Conservation (phyloP, 2,113 vertebrate species). For the Tachuris rubrigastra region DNA sequence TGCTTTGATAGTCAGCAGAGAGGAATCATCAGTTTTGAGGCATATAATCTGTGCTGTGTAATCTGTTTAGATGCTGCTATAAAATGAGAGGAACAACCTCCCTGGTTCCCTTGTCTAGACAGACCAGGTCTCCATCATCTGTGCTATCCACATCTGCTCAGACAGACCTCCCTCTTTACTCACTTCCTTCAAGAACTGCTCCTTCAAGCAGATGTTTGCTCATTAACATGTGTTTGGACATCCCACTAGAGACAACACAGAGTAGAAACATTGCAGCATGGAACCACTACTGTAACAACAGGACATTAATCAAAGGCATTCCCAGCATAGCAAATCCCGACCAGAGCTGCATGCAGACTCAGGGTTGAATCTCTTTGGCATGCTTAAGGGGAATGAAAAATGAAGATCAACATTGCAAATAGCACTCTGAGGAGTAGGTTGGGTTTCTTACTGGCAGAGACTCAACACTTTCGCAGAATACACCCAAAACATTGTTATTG, state of each 20-base stretch:
- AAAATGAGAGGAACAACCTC: neutral
- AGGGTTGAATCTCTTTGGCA: neutral
- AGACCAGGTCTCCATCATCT: neutral
- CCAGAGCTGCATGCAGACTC: neutral
- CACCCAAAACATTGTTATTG: slow-evolving; percentile 25
- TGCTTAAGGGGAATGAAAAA: neutral
- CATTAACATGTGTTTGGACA: neutral
- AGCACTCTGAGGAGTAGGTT: slow-evolving; percentile 47
- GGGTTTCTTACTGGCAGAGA: slow-evolving; percentile 36
- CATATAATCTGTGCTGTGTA: neutral
- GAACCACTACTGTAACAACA: neutral
- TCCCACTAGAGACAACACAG: neutral
- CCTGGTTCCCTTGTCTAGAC: neutral
- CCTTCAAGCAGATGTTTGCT: neutral
- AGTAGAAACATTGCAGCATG: neutral
- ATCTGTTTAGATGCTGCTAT: neutral
- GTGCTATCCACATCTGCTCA: neutral
- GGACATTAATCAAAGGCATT: neutral
- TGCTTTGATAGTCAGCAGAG: neutral
- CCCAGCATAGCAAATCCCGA: neutral
- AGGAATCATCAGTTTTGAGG: neutral
- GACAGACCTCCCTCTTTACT: neutral
- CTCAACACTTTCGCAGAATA: neutral
- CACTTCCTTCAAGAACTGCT: neutral
- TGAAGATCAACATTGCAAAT: slow-evolving; percentile 32